Evolutionary conservation across 2,797 vertebrate genomes (phyloP).

Genomic region (Apogon hyalosoma): DNA sequence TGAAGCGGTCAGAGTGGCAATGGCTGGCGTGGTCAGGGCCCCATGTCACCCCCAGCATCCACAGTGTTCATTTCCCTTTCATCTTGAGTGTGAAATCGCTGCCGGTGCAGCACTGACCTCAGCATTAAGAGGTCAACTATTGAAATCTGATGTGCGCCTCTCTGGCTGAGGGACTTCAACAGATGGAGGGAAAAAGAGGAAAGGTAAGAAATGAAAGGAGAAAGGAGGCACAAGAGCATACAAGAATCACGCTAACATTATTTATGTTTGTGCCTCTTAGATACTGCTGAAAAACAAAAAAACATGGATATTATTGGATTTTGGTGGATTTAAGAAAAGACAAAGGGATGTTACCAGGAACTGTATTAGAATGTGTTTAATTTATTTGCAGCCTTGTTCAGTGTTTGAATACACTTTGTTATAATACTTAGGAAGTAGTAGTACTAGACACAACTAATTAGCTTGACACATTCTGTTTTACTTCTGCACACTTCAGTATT

Average conservation of each 20-base stretch:
- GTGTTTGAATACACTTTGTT: not conserved
- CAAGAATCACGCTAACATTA: conserved; percentile 49
- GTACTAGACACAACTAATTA: not conserved
- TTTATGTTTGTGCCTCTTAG: conserved; percentile 1
- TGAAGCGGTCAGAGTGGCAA: conserved; percentile 74
- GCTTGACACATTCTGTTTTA: not conserved
- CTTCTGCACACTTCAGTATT: conserved; percentile 24
- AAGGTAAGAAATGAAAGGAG: conserved; percentile 53
- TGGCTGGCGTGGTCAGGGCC: conserved; percentile 77
- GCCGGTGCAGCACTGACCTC: conserved; percentile 85
- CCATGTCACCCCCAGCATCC: conserved; percentile 80
- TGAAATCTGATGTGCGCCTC: conserved; percentile 88
- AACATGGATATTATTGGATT: not conserved
- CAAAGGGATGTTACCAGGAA: not conserved
- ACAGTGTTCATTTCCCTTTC: conserved; percentile 89
- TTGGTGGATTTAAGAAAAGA: not conserved
- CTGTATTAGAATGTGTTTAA: not conserved
- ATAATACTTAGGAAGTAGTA: not conserved
- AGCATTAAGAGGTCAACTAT: conserved; percentile 89
- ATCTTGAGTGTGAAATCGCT: conserved; percentile 89
- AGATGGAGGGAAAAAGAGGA: conserved; percentile 73
- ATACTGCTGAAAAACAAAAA: conserved; percentile 10
- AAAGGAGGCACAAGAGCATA: conserved; percentile 25
- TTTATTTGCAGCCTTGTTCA: conserved; percentile 18
- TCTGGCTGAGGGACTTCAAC: conserved; percentile 81